Base-by-base conservation (phyloP, 1,140 invertebrate species). In the Drosophila suzukii region DNA sequence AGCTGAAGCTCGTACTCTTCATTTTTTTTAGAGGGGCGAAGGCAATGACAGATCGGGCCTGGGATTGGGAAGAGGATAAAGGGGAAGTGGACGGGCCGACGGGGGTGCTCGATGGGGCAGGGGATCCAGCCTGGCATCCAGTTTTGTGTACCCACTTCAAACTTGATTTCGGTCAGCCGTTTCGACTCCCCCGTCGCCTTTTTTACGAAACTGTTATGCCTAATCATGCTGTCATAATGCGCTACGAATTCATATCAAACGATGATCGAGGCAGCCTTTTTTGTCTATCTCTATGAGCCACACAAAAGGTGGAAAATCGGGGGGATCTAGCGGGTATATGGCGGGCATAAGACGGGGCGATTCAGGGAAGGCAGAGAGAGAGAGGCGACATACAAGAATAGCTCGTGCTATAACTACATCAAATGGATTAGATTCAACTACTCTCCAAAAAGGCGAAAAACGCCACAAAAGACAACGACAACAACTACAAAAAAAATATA, bases 141-240 rank as follows among this genome's bases (percentile, higher is more conserved):
- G 82, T 86, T 79, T 76, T 55, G 38, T 67, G 60, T 78, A 72
- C 71, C 82, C 82, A 85, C 85, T 89, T 89, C 77, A 89, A 89
- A 89, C 84, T 89, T 81, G 84, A 89, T 89, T 89, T 89, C 76
- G 72, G 71, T 72, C 67, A 85, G 61, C 65, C 68, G 63, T 30
- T 39, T 55, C 51, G 63, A 56, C 77, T 84, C 78, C 85, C 81
- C 85, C 85, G 65, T 30, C 38, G 67, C 77, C 77, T 75, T 78
- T 78, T 81, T 84, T 89, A 86, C 83, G 84, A 89, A 89, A 86
- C 86, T 91, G 90, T 89, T 89, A 91, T 91, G 90, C 90, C 90
- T 91, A 91, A 91, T 91, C 90, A 91, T 91, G 90, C 90, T 91
- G 90, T 91, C 90, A 91, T 91, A 91, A 91, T 91, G 90, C 83